Percentiles rank a stretch among this genome's conserved stretches.
Conservation (phyloP, 1,140 invertebrate genomes). For the Temnothorax longispinosus region DNA sequence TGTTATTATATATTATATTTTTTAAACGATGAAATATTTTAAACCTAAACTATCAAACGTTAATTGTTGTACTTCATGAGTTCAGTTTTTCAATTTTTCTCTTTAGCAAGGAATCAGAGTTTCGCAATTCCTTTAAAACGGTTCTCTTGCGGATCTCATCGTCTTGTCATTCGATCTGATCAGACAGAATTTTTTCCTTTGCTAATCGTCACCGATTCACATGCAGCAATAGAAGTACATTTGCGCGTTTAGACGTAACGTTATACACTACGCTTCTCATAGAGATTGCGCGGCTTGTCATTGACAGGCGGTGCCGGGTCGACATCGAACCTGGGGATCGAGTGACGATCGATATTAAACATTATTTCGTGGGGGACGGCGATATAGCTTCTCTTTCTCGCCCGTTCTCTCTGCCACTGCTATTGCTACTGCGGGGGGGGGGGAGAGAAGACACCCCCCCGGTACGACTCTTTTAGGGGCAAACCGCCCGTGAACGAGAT, state of each 20-base stretch:
- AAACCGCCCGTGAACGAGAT: slow-evolving; percentile 82
- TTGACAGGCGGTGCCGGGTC: slow-evolving; percentile 45
- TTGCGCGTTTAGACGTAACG: slow-evolving; percentile 36
- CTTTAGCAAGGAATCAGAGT: background rate
- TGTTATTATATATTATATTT: background rate
- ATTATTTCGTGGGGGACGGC: slow-evolving; percentile 70
- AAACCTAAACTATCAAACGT: background rate
- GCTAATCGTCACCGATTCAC: slow-evolving; percentile 21
- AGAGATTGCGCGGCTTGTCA: slow-evolving; percentile 63
- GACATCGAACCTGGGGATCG: slow-evolving; percentile 67
- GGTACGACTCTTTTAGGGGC: slow-evolving; percentile 78
- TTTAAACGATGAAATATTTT: background rate
- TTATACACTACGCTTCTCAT: slow-evolving; percentile 53
- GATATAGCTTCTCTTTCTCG: slow-evolving; percentile 58
- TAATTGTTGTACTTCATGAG: background rate
- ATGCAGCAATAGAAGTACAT: slow-evolving; percentile 8
- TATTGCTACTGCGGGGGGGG: no score
- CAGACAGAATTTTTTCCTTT: background rate
- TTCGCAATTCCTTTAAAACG: background rate
- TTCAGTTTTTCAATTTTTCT: background rate
- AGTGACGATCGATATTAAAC: slow-evolving; percentile 80
- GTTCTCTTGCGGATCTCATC: background rate
- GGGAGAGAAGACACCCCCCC: slow-evolving; percentile 6
- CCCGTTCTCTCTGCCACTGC: background rate
- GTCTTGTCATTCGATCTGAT: background rate